Evolutionary conservation across 2,888 invertebrate species (phyloP).

Genomic region (Drosophila peninsularis): DNA sequence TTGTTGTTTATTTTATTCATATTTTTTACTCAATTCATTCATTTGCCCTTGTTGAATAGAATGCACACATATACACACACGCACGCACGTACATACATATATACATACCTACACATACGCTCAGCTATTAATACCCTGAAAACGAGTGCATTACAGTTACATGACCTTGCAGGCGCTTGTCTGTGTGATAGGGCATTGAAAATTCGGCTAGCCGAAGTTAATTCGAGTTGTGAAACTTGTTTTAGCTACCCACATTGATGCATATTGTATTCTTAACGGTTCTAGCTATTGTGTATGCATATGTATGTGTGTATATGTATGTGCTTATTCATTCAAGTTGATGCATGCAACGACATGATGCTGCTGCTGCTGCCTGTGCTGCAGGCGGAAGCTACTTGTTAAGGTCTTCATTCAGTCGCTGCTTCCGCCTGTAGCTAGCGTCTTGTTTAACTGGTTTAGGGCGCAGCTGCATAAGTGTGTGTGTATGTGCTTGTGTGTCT

Average conservation of each 20-base stretch:
- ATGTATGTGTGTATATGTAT: constrained; percentile 1
- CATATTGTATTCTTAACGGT: constrained; percentile 44
- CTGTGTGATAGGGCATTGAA: neutral
- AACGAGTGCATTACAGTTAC: neutral
- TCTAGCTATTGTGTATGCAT: constrained; percentile 17
- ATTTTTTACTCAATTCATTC: constrained; percentile 59
- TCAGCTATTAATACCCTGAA: constrained; percentile 1
- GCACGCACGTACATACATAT: neutral
- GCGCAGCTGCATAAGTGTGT: constrained; percentile 40
- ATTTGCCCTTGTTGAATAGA: constrained; percentile 62
- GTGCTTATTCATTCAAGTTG: constrained; percentile 56
- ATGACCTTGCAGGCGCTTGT: neutral
- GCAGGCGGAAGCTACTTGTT: constrained; percentile 50
- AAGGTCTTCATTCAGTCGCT: constrained; percentile 55
- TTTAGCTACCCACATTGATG: constrained; percentile 28
- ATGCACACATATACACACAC: neutral
- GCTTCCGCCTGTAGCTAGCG: constrained; percentile 51
- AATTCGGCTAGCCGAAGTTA: constrained; percentile 1
- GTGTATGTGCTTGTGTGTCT: constrained; percentile 5
- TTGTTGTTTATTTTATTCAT: constrained; percentile 66
- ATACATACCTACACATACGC: neutral
- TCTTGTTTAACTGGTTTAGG: constrained; percentile 73
- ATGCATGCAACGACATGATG: constrained; percentile 36
- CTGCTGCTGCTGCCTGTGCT: constrained; percentile 13
- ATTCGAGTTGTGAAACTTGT: constrained; percentile 33